phyloP scores from a whole-genome alignment of 2,113 vertebrate genomes.

The Regulus satrapa region DNA sequence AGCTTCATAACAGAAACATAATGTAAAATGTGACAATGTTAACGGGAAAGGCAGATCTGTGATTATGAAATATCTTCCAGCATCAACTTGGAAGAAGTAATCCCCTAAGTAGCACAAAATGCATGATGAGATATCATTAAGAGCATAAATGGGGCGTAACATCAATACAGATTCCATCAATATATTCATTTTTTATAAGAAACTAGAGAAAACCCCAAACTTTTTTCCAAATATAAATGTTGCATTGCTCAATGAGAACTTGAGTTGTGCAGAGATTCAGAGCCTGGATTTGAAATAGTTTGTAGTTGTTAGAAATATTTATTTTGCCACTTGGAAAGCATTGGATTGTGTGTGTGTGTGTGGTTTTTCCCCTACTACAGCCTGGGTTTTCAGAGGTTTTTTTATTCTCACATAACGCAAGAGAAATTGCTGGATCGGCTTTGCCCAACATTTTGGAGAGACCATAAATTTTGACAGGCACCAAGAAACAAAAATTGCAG shows the following conservation, averaged over 20 bases:
- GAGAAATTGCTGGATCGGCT: background rate
- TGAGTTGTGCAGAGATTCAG: background rate
- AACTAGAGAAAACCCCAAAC: background rate
- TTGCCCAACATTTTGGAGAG: background rate
- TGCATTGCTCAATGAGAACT: background rate
- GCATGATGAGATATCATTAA: background rate
- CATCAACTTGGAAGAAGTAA: background rate
- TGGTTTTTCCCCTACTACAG: background rate
- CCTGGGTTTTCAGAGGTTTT: background rate
- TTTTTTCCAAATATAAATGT: background rate
- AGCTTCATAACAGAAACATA: background rate
- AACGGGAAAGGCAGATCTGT: background rate
- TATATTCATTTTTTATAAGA: background rate
- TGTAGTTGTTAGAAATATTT: background rate
- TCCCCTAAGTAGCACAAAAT: background rate
- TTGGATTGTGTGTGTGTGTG: background rate
- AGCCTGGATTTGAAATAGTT: background rate
- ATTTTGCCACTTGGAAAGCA: background rate
- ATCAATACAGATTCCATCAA: background rate
- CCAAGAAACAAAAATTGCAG: background rate
- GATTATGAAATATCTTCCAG: background rate
- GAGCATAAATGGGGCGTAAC: conserved; percentile 13
- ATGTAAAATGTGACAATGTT: background rate
- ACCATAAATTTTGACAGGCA: background rate
- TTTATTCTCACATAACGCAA: background rate